Percentiles rank a stretch among this genome's conserved stretches.
phyloP scores from a whole-genome alignment of 2,888 invertebrate genomes.

The Macaria notata region DNA sequence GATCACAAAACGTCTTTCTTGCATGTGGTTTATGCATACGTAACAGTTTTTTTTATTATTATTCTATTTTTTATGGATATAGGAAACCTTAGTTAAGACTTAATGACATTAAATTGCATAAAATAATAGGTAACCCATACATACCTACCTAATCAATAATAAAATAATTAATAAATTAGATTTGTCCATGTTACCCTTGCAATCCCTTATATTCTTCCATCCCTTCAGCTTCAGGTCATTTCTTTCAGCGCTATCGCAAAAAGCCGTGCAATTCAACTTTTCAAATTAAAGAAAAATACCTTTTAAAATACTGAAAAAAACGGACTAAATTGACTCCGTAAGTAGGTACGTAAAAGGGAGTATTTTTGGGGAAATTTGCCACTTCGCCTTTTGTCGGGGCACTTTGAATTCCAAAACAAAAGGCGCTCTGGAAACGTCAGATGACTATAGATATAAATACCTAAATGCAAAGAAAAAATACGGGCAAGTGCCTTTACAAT shows the following conservation, averaged over 20 bases:
- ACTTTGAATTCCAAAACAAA: constrained; percentile 22
- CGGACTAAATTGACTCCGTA: constrained; percentile 17
- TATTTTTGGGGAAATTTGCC: constrained; percentile 16
- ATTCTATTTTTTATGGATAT: no score
- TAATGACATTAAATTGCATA: no score
- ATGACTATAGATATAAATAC: constrained; percentile 21
- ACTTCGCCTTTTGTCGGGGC: constrained; percentile 18
- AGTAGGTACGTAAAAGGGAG: constrained; percentile 15
- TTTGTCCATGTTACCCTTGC: no score
- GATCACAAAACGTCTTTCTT: no score
- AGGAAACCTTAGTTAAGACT: no score
- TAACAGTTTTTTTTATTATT: no score
- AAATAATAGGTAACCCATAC: no score
- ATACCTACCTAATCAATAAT: no score
- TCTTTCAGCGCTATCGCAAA: constrained; percentile 2
- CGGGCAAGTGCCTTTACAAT: neutral
- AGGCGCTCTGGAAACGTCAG: constrained; percentile 15
- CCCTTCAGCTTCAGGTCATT: no score
- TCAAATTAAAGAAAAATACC: constrained; percentile 18
- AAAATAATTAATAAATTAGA: no score
- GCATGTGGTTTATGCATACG: no score
- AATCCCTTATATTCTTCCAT: no score
- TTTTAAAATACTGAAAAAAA: constrained; percentile 14
- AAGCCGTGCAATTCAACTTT: constrained; percentile 9
- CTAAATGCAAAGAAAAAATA: constrained; percentile 19